Base-by-base conservation (phyloP, 2,113 vertebrate species). In the Laticauda colubrina region DNA sequence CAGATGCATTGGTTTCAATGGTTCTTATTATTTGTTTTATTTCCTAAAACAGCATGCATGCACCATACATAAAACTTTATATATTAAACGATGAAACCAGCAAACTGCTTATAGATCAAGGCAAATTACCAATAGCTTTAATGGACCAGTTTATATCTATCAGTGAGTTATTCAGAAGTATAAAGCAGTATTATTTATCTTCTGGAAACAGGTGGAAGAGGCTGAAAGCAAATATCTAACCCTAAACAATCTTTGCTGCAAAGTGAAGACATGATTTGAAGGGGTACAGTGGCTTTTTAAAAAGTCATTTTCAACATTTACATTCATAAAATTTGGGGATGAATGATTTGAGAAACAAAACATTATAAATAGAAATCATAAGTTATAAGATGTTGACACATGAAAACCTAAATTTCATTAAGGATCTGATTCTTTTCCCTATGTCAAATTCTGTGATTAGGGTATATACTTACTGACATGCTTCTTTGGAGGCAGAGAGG, bases 111-210 rank as follows among this genome's bases (percentile, higher is more conserved):
- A 94, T 95, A 94, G 91, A 94, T 94, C 21, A 92, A 94, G 90
- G 94, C 56, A 94, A 94, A 94, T 92, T 94, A 92, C 92, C 93
- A 95, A 95, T 95, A 95, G 95, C 94, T 96, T 54, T 39, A 39
- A 24, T 39, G 23, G 43, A 14, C n/a, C 26, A n/a, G 9, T 55
- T 55, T 75, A 56, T 9, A 45, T 34, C 45, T 75, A 91, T 75
- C 20, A 88, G 34, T 43, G 23, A 51, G 29, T 9, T 56, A 54
- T 24, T 87, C 45, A 87, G 23, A 87, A 61, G 5, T n/a, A 69
- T 39, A 90, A 90, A 87, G 56, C 20, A 8, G 59, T 48, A 26
- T 12, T 9, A 14, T 81, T 48, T 39, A 11, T 43, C 24, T 20
- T 89, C 23, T 85, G 39, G 61, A 48, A 90, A 61, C 8, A 87